Percentiles rank a stretch among this genome's conserved stretches.
Conservation (phyloP, 1,140 invertebrate species). For the Hyles euphorbiae region DNA sequence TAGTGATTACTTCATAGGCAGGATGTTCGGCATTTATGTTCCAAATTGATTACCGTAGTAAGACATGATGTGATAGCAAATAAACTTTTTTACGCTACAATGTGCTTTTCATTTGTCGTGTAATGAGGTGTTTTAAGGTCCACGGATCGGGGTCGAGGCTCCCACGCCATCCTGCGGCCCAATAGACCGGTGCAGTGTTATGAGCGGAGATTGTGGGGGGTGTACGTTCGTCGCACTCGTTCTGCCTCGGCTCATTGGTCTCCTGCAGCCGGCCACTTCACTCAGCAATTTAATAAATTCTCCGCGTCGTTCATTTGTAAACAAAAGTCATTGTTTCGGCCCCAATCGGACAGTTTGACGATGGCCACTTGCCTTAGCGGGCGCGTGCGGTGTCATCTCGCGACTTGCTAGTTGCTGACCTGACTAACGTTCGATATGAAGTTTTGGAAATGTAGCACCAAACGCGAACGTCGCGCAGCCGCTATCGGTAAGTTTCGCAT, state of each 20-base stretch:
- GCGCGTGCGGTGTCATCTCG: constrained; percentile 46
- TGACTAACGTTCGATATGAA: constrained; percentile 45
- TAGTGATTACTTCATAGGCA: constrained; percentile 50
- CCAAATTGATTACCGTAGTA: constrained; percentile 64
- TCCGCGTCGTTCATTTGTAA: constrained; percentile 62
- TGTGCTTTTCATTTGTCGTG: constrained; percentile 22
- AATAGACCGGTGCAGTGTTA: constrained; percentile 30
- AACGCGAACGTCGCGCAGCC: constrained; percentile 34
- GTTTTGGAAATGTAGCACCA: constrained; percentile 61
- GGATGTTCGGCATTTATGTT: constrained; percentile 62
- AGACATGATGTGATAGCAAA: constrained; percentile 71
- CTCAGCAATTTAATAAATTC: constrained; percentile 59
- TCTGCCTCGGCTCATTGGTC: constrained; percentile 42
- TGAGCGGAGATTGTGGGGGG: constrained; percentile 50
- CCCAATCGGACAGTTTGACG: constrained; percentile 59
- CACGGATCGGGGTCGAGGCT: constrained; percentile 39
- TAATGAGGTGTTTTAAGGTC: constrained; percentile 23
- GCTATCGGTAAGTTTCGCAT: constrained; percentile 30
- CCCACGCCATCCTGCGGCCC: constrained; percentile 56
- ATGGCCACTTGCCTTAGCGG: constrained; percentile 52
- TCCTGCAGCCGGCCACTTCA: constrained; percentile 34
- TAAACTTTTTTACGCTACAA: constrained; percentile 69
- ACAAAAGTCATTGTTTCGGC: constrained; percentile 72
- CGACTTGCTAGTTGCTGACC: constrained; percentile 33
- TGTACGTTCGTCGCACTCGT: constrained; percentile 48